Evolutionary conservation across 2,797 vertebrate species (phyloP).

Genomic region (Astyanax mexicanus): DNA sequence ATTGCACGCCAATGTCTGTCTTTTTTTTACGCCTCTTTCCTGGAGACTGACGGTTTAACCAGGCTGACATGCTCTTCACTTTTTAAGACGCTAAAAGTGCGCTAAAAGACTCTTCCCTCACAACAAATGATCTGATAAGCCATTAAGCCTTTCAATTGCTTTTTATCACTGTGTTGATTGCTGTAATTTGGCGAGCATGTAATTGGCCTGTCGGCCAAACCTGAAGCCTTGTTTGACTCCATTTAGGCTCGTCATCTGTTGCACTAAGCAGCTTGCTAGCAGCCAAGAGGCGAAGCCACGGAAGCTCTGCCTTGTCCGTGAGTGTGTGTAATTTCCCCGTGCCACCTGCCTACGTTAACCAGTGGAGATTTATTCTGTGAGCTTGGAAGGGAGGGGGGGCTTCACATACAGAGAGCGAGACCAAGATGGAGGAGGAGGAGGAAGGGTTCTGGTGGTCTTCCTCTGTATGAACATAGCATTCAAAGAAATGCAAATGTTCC

Average conservation of each 20-base stretch:
- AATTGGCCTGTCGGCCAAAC: constrained; percentile 34
- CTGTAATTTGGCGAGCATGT: constrained; percentile 44
- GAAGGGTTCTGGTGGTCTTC: neutral
- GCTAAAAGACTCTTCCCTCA: constrained; percentile 8
- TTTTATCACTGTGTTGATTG: constrained; percentile 30
- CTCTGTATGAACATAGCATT: constrained; percentile 30
- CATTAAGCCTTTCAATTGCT: constrained; percentile 36
- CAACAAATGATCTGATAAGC: constrained; percentile 38
- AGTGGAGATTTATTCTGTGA: constrained; percentile 49
- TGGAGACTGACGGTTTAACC: neutral
- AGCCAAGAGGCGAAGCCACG: constrained; percentile 22
- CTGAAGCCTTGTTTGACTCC: constrained; percentile 30
- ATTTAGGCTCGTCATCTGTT: constrained; percentile 44
- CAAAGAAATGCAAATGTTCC: constrained; percentile 53
- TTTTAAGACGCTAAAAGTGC: neutral
- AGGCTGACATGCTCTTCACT: neutral
- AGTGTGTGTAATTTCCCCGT: constrained; percentile 27
- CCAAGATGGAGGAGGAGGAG: no score
- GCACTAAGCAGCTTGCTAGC: constrained; percentile 36
- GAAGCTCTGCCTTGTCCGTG: neutral
- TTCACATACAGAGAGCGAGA: constrained; percentile 26
- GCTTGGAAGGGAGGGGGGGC: constrained; percentile 34
- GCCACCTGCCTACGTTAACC: constrained; percentile 45
- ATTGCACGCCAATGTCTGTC: neutral
- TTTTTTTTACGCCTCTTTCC: neutral